Evolutionary conservation across 2,888 invertebrate genomes (phyloP).

Genomic region (Troides oblongomaculatus): DNA sequence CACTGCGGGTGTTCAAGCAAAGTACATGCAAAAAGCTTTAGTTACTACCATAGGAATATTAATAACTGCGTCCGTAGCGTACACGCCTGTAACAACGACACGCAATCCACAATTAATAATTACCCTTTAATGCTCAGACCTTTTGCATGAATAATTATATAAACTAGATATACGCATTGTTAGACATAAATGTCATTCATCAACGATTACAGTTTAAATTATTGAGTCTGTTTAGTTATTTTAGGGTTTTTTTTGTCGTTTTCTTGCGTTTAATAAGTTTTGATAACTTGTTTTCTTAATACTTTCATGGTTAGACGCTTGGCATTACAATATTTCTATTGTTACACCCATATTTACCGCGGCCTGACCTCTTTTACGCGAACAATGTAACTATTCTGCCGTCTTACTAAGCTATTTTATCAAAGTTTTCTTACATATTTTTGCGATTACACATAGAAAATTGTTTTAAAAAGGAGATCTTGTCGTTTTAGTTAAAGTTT

Average conservation of each 20-base stretch:
- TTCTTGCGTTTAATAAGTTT: neutral
- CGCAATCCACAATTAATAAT: slow-evolving; percentile 20
- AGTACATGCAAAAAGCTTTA: slow-evolving; percentile 19
- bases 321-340: slow-evolving; percentile 1
- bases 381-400: slow-evolving; percentile 20
- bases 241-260: neutral
- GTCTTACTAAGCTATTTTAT: slow-evolving; percentile 5
- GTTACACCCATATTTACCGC: slow-evolving; percentile 12
- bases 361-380: slow-evolving; percentile 19
- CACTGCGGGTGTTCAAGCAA: slow-evolving; percentile 20
- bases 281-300: neutral
- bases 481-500: neutral
- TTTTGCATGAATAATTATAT: slow-evolving; percentile 16
- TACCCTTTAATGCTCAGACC: slow-evolving; percentile 9
- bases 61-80: slow-evolving; percentile 18
- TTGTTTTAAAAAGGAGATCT: neutral
- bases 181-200: neutral
- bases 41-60: slow-evolving; percentile 22
- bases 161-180: neutral
- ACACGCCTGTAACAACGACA: slow-evolving; percentile 25
- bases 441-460: neutral
- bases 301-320: neutral
- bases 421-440: neutral
- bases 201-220: neutral
- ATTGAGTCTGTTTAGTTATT: neutral